phyloP scores from a whole-genome alignment of 1,140 invertebrate species.

The Bombus superbus region DNA sequence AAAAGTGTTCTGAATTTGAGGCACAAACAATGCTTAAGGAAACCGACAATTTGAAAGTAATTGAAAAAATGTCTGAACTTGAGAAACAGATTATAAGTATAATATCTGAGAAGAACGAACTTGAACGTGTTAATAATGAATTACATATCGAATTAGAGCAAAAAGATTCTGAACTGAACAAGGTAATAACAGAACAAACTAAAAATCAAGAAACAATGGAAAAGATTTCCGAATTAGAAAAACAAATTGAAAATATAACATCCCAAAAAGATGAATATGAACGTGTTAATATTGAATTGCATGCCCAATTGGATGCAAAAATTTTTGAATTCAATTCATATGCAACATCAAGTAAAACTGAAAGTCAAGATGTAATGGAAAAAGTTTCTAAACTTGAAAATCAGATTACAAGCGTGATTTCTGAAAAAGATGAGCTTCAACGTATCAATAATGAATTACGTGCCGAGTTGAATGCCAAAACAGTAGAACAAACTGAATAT shows the following conservation, averaged over 20 bases:
- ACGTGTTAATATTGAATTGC: background rate
- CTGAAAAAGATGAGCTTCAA: conserved; percentile 9
- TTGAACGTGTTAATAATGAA: conserved; percentile 26
- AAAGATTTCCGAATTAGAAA: conserved; percentile 31
- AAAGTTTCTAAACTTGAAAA: background rate
- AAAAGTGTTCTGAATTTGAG: background rate
- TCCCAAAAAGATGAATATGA: conserved; percentile 35
- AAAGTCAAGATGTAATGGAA: background rate
- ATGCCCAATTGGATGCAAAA: conserved; percentile 13
- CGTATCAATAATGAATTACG: conserved; percentile 11
- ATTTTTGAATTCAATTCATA: background rate
- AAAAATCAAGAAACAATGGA: background rate
- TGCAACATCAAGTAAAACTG: background rate
- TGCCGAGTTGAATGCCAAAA: background rate
- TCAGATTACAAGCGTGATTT: background rate
- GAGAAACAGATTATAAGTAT: background rate
- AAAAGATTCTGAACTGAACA: background rate
- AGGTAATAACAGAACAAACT: background rate
- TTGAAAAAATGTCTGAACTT: background rate
- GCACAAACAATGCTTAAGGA: background rate
- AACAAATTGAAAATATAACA: conserved; percentile 1
- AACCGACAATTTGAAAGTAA: background rate
- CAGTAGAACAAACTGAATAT: background rate
- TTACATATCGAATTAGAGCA: background rate
- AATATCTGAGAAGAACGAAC: background rate